Percentiles rank a stretch among this genome's conserved stretches.
Evolutionary conservation across 1,140 invertebrate genomes (phyloP).

Genomic region (Potamilus streckersoni): DNA sequence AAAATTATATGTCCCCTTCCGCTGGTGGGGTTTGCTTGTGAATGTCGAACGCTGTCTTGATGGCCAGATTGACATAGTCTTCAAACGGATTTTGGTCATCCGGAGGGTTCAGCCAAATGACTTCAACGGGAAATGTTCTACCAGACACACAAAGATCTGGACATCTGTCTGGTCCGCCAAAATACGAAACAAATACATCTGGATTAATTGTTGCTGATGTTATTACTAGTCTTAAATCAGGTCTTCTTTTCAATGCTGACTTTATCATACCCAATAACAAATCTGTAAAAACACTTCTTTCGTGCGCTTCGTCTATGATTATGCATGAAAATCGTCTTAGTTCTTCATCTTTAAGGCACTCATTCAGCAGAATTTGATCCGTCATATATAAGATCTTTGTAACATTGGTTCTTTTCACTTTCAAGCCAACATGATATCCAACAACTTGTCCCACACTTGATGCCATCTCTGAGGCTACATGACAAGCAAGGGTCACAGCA

Average conservation of each 20-base stretch:
- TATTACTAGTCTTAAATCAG: constrained; percentile 56
- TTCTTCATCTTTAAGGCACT: constrained; percentile 82
- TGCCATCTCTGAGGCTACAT: constrained; percentile 58
- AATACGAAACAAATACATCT: constrained; percentile 73
- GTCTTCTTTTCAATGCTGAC: constrained; percentile 56
- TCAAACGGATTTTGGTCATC: constrained; percentile 78
- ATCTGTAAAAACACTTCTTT: constrained; percentile 95
- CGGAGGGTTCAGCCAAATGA: constrained; percentile 88
- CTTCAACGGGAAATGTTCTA: constrained; percentile 85
- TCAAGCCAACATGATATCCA: constrained; percentile 76
- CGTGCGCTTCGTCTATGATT: constrained; percentile 97
- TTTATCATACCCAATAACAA: constrained; percentile 87
- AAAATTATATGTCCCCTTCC: constrained; percentile 97
- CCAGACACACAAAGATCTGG: constrained; percentile 97
- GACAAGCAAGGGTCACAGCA: constrained; percentile 57
- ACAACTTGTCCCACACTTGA: constrained; percentile 51
- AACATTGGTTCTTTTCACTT: constrained; percentile 75
- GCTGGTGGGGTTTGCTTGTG: constrained; percentile 89
- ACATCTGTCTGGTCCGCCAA: constrained; percentile 89
- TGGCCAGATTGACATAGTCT: constrained; percentile 95
- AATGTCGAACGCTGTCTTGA: constrained; percentile 95
- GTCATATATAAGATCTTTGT: constrained; percentile 96
- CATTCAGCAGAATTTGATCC: constrained; percentile 95
- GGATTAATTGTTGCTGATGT: constrained; percentile 68
- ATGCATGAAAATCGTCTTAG: constrained; percentile 79